Evolutionary conservation across 92 coral and sea anemone genomes (phyloP).

Genomic region (Zoanthus sociatus): DNA sequence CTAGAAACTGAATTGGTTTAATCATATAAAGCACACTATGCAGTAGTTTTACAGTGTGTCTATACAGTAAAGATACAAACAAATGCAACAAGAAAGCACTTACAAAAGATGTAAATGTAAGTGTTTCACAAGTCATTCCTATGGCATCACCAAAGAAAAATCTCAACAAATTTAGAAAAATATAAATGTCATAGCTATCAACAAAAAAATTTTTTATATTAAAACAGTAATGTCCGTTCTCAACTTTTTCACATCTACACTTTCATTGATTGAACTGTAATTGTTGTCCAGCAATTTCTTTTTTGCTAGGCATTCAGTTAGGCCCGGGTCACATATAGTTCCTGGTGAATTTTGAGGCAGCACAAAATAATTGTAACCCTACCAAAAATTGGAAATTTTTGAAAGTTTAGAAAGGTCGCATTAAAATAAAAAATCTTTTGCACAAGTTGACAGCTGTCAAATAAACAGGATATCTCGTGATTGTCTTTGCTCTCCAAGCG

Average conservation of each 20-base stretch:
- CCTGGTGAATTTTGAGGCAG: too few relatives aligned
- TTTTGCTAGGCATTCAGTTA: not conserved
- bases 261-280: slow-evolving; percentile 14
- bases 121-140: slow-evolving; percentile 6
- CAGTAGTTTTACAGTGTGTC: not conserved
- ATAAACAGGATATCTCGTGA: too few relatives aligned
- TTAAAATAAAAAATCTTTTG: too few relatives aligned
- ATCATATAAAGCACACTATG: slow-evolving; percentile 6
- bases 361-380: too few relatives aligned
- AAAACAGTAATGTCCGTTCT: not conserved
- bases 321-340: too few relatives aligned
- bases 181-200: slow-evolving; percentile 1
- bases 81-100: not conserved
- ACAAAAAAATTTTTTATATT: not conserved
- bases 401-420: too few relatives aligned
- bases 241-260: slow-evolving; percentile 4
- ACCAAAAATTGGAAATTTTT: too few relatives aligned
- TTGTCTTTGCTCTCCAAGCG: too few relatives aligned
- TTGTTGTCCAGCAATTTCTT: not conserved
- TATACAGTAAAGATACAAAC: slow-evolving; percentile 5
- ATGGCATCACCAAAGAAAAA: not conserved
- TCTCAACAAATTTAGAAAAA: slow-evolving; percentile 3
- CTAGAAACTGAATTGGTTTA: slow-evolving; percentile 6
- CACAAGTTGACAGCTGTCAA: too few relatives aligned
- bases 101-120: slow-evolving; percentile 12